Evolutionary conservation across 2,888 invertebrate genomes (phyloP), one percentile per base, ranked within the genome.

Genomic region (Trisateles emortualis): DNA sequence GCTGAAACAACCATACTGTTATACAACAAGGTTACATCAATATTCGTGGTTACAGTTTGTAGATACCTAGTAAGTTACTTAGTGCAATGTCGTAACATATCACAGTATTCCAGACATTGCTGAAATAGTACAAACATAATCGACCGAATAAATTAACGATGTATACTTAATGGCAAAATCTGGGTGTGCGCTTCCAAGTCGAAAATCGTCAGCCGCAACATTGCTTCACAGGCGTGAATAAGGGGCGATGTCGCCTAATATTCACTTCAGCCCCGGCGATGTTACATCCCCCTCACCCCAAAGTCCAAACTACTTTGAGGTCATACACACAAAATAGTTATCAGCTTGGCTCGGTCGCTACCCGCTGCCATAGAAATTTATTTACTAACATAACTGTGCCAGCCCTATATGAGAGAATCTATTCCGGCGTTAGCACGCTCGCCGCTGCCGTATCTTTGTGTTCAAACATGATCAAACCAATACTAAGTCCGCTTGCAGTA

Each of bases 101-200:
- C 29, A 42, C 26, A 65, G 60, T 58, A 45, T 52, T 55, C 50
- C 58, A 57, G 43, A 57, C 44, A 51, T 61, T 63, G 56, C 51
- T 65, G 60, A 66, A 65, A 69, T 68, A 66, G 62, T 66, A 63
- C 59, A 66, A 64, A 70, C 54, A 61, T 72, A 71, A 77, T 71
- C 68, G 67, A 32, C 44, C 55, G 66, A 64, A 67, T 69, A 65
- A 70, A 75, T 72, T 76, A 72, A 76, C 65, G 67, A 57, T 67
- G 62, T 70, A 63, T 65, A 63, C 58, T 63, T 64, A 68, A 72
- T 67, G 59, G 62, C 46, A 40, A 41, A 52, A 43, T 64, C 49
- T 63, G 44, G 40, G 50, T 62, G 53, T 54, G 51, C 40, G 54
- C 55, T 59, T 43, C 55, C 50, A 48, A 62, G 64, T 61, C 59